Conservation (phyloP, 2,888 invertebrate species). For the Oxyteleia sp. region DNA sequence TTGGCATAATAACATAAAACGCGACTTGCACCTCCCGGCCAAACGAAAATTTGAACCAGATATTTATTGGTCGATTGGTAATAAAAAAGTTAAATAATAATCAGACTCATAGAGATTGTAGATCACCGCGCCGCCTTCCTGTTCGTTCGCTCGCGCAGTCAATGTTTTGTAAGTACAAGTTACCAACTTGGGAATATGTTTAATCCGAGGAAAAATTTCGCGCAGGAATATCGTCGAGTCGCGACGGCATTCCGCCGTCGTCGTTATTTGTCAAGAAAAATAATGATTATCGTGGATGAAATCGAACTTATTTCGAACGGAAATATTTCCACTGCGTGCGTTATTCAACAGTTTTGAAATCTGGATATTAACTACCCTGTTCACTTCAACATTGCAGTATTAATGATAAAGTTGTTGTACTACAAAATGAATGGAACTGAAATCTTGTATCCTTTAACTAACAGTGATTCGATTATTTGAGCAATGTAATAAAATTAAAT, state of each 20-base stretch:
- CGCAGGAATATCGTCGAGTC: slow-evolving; percentile 48
- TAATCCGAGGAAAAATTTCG: slow-evolving; percentile 47
- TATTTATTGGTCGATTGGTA: slow-evolving; percentile 78
- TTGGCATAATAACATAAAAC: slow-evolving; percentile 31
- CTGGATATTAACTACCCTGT: background rate
- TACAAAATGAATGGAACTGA: no score
- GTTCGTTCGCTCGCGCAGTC: no score
- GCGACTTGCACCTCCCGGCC: slow-evolving; percentile 22
- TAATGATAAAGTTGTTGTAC: no score
- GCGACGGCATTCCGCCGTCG: slow-evolving; percentile 54
- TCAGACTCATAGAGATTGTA: slow-evolving; percentile 54
- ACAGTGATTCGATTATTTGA: no score
- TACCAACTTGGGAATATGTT: slow-evolving; percentile 69
- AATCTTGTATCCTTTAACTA: no score
- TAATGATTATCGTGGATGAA: slow-evolving; percentile 61
- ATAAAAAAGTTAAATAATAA: slow-evolving; percentile 60
- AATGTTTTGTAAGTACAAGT: slow-evolving; percentile 70
- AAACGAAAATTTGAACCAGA: slow-evolving; percentile 76
- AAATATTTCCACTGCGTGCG: slow-evolving; percentile 7
- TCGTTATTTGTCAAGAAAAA: slow-evolving; percentile 69
- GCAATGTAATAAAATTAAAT: no score
- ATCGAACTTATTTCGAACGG: slow-evolving; percentile 47
- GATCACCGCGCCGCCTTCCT: slow-evolving; percentile 65
- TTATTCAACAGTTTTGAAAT: slow-evolving; percentile 19
- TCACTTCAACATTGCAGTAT: background rate